Conservation (phyloP, 2,888 invertebrate genomes). For the Atrina japonica region DNA sequence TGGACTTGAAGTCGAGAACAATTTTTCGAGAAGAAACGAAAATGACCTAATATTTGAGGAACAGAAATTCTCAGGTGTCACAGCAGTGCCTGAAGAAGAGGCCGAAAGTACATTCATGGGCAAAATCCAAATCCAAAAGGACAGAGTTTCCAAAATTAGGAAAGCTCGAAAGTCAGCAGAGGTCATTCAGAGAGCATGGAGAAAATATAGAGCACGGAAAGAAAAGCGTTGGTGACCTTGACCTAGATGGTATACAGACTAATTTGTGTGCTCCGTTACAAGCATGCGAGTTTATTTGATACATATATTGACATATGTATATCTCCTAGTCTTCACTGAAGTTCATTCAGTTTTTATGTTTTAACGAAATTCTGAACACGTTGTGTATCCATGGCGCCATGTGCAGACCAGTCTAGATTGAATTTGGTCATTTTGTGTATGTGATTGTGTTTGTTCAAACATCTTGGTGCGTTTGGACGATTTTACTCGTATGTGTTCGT, state of each 20-base stretch:
- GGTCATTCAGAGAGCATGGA: conserved; percentile 73
- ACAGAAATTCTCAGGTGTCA: conserved; percentile 45
- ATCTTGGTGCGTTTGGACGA: too few species aligned
- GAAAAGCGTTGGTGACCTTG: conserved; percentile 7
- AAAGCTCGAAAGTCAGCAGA: conserved; percentile 70
- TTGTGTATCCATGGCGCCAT: too few species aligned
- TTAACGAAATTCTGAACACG: too few species aligned
- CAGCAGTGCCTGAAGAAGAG: conserved; percentile 64
- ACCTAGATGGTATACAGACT: not conserved
- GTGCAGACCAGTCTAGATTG: too few species aligned
- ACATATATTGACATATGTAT: too few species aligned
- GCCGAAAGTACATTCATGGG: conserved; percentile 69
- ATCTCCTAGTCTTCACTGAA: too few species aligned
- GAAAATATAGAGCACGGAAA: conserved; percentile 54
- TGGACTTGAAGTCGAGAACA: not conserved
- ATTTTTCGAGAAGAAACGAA: not conserved
- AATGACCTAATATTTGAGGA: conserved; percentile 24
- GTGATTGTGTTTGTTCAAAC: too few species aligned
- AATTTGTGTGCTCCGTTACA: not conserved
- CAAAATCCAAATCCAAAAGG: conserved; percentile 66
- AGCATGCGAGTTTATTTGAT: too few species aligned
- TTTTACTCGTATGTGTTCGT: too few species aligned
- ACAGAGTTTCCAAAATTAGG: conserved; percentile 69
- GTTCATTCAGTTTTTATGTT: too few species aligned
- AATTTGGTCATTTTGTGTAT: too few species aligned